Percentiles rank a stretch among this genome's conserved stretches.
Evolutionary conservation across 2,888 invertebrate genomes (phyloP).

Genomic region (Meganola albula): DNA sequence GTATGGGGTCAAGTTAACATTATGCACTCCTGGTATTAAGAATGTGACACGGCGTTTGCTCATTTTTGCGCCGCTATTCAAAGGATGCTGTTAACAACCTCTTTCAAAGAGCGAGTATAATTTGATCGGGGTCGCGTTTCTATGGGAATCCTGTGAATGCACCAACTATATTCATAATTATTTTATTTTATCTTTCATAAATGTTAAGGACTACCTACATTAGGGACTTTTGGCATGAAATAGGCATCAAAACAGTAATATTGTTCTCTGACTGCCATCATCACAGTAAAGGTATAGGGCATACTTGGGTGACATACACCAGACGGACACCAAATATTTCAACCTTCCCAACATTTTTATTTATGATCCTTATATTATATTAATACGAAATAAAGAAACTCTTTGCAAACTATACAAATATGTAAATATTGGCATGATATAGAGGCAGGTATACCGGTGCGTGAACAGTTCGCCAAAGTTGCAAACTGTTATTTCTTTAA

Average conservation of each 20-base stretch:
- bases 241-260: too few species aligned
- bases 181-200: too few species aligned
- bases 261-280: too few species aligned
- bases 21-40: conserved; percentile 60
- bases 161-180: conserved; percentile 27
- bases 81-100: conserved; percentile 76
- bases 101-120: conserved; percentile 73
- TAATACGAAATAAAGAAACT: too few species aligned
- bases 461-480: conserved; percentile 34
- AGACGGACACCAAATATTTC: too few species aligned
- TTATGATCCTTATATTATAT: too few species aligned
- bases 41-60: conserved; percentile 71
- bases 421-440: conserved; percentile 52
- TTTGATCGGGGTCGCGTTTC: conserved; percentile 74
- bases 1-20: conserved; percentile 67
- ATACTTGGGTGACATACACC: too few species aligned
- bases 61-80: conserved; percentile 70
- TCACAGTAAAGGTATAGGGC: too few species aligned
- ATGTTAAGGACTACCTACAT: too few species aligned
- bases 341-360: too few species aligned
- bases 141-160: conserved; percentile 64
- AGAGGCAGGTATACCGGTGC: conserved; percentile 36
- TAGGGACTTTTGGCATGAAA: too few species aligned
- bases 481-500: conserved; percentile 62
- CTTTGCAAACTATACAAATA: too few species aligned